Evolutionary conservation across 2,113 vertebrate species (phyloP), one percentile per base, ranked within the genome.

Genomic region (Thryonomys swinderianus): DNA sequence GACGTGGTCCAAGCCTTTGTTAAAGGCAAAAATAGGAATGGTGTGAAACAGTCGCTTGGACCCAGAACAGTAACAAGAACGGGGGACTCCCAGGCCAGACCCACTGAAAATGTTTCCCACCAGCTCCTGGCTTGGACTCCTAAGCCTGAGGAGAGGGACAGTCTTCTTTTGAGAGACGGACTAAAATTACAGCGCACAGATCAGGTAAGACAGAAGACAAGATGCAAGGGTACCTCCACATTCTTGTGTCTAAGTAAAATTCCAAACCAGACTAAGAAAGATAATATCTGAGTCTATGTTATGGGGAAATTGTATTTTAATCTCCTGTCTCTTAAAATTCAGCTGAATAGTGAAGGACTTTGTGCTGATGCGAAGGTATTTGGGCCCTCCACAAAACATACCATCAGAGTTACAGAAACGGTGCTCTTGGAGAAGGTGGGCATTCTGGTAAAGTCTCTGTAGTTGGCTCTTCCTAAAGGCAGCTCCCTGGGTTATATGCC

Each of bases 401-500:
- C 73, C 55, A 71, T 32, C 64, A 14, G 55, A 71, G 42, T 40
- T 42, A 64, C 11, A n/a, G 73, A 53, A 71, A 27, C 67, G 30
- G n/a, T 9, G 2, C 4, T 73, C 48, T 40, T 0, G 0, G 57
- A 66, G 30, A 67, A 74, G 48, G 13, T 42, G 16, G 59, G 18
- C n/a, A 0, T n/a, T 80, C 34, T 21, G 10, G 40, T 32, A 1
- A 0, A 11, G 10, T 5, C 11, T 25, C 42, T 3, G 2, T 0
- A 0, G 55, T 2, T 13, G 18, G n/a, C 17, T 18, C 48, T 86
- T 91, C 62, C 34, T 0, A 0, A 90, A 80, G 51, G 48, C 90
- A 91, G 95, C 78, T 84, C 88, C 94, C 3, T 42, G 5, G 57
- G 92, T 97, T 57, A 2, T 6, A 48, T 85, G 92, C 98, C 97